Conservation (phyloP, 30 jellyfish, hydroid and myxozoan genomes). For the Hydra vulgaris region DNA sequence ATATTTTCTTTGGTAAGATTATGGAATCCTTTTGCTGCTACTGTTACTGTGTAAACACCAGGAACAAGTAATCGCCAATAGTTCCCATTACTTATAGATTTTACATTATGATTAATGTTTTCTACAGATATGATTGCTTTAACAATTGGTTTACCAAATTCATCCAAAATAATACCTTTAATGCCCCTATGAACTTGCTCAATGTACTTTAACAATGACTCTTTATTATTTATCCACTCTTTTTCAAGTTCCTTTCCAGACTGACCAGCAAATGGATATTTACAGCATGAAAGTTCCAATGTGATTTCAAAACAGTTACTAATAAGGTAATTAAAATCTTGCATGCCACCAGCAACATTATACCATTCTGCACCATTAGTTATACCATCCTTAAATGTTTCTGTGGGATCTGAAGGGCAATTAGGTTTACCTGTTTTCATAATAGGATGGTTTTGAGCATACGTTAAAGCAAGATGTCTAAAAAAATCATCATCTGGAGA, state of each 20-base stretch:
- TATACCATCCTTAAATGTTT: conserved; percentile 65
- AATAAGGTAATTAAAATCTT: conserved; percentile 85
- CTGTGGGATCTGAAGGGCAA: conserved; percentile 62
- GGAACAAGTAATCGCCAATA: conserved; percentile 96
- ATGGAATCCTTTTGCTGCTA: conserved; percentile 42
- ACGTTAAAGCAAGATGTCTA: conserved; percentile 68
- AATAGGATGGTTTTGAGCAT: conserved; percentile 85
- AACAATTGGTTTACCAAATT: conserved; percentile 38
- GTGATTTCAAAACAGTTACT: conserved; percentile 95
- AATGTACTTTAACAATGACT: conserved; percentile 60
- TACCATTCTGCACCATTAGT: conserved; percentile 99
- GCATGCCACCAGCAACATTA: conserved; percentile 99
- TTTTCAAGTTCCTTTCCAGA: conserved; percentile 11
- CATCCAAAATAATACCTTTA: conserved; percentile 62
- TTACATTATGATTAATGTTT: conserved; percentile 59
- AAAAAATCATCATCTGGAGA: conserved; percentile 88
- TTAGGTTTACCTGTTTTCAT: conserved; percentile 91
- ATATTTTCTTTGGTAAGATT: conserved; percentile 15
- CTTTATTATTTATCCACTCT: conserved; percentile 82
- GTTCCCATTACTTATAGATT: conserved; percentile 68
- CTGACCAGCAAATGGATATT: conserved; percentile 63
- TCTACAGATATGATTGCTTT: conserved; percentile 60
- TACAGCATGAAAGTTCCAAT: conserved; percentile 90
- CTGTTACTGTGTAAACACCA: conserved; percentile 62
- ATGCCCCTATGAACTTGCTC: conserved; percentile 93